Percentiles rank a stretch among this genome's conserved stretches.
Conservation (phyloP, 2,797 vertebrate genomes). For the Xiphorhynchus erythropygius region DNA sequence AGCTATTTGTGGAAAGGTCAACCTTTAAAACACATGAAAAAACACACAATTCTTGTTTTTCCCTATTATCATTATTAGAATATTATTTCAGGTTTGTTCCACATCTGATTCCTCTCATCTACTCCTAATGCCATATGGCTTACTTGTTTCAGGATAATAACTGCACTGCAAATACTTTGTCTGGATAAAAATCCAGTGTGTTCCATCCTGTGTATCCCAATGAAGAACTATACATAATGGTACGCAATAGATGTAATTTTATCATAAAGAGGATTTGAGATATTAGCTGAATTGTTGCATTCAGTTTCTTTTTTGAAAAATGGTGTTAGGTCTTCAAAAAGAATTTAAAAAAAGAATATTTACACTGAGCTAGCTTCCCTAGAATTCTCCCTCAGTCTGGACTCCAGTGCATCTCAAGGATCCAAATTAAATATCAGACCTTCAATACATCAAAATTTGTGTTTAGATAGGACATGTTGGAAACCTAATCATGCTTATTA, state of each 20-base stretch:
- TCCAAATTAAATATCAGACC: background rate
- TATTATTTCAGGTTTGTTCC: background rate
- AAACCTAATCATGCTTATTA: background rate
- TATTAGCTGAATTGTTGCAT: background rate
- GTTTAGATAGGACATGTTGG: background rate
- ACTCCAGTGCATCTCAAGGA: background rate
- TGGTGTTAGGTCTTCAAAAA: background rate
- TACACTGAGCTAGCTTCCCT: background rate
- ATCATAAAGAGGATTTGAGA: background rate
- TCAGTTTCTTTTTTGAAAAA: background rate
- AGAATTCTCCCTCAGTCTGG: background rate
- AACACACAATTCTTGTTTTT: background rate
- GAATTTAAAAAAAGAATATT: background rate
- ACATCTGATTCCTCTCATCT: background rate
- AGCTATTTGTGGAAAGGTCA: background rate
- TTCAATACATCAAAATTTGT: background rate
- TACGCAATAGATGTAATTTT: background rate
- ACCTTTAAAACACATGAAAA: background rate
- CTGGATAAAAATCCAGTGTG: background rate
- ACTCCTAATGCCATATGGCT: background rate
- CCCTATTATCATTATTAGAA: background rate
- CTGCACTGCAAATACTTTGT: background rate
- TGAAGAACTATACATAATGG: background rate
- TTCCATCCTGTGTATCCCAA: background rate
- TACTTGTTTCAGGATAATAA: background rate